Evolutionary conservation across 1,140 invertebrate species (phyloP).

Genomic region (Calosoma granatense): DNA sequence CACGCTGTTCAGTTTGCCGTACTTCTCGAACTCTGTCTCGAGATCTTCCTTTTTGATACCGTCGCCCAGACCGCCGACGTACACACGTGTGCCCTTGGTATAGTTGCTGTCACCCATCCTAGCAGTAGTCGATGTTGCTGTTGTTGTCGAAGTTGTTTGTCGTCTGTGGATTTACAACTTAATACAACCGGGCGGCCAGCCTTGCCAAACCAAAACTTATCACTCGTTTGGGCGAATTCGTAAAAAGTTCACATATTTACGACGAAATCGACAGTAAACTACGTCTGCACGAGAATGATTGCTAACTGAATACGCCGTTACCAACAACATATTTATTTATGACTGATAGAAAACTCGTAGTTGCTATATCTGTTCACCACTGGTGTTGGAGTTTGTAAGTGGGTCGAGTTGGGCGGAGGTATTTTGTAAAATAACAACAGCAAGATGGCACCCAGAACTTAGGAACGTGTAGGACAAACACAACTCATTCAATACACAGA

Average conservation of each 20-base stretch:
- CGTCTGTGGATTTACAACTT: conserved; percentile 25
- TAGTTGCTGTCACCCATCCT: conserved; percentile 31
- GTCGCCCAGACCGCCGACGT: conserved; percentile 73
- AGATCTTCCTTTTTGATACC: conserved; percentile 81
- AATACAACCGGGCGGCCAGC: background rate
- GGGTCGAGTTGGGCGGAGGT: too few species aligned
- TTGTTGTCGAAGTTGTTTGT: too few species aligned
- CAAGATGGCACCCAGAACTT: too few species aligned
- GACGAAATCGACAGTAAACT: background rate
- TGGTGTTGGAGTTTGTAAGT: too few species aligned
- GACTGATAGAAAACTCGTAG: background rate
- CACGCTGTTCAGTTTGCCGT: conserved; percentile 61
- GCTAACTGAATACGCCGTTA: background rate
- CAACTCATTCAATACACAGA: too few species aligned
- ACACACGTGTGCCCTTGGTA: conserved; percentile 60
- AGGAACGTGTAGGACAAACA: too few species aligned
- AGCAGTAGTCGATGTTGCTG: too few species aligned
- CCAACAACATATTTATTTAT: too few species aligned
- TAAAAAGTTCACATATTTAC: conserved; percentile 13
- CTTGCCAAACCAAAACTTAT: background rate
- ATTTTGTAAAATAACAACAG: too few species aligned
- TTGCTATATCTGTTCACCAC: background rate
- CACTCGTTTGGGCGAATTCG: conserved; percentile 26
- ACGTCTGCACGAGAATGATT: background rate
- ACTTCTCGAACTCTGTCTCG: conserved; percentile 78